These are phyloP conservation scores for Tholera decimalis DNA, from an alignment of 2,888 invertebrate species.

Conservation along the genomic window DNA sequence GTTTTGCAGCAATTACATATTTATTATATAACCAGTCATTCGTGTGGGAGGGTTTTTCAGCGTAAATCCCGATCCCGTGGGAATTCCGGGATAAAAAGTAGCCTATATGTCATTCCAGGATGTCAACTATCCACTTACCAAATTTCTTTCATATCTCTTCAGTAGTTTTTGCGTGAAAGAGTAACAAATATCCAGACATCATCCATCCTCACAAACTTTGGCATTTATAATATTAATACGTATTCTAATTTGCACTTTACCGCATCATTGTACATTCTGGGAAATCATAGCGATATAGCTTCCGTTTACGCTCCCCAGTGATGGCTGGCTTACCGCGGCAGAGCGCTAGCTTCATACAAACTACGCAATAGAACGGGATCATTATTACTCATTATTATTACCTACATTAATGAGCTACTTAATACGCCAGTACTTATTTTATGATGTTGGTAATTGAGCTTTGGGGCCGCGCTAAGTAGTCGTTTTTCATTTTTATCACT, in stretches of 20 bases:
- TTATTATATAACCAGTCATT: neutral
- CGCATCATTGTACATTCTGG: constrained; percentile 34
- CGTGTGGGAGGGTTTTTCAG: too few relatives aligned
- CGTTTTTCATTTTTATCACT: constrained; percentile 19
- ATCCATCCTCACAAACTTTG: too few relatives aligned
- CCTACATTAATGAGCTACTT: constrained; percentile 33
- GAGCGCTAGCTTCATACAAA: constrained; percentile 14
- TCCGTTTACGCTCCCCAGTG: constrained; percentile 16
- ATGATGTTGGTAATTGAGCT: constrained; percentile 22
- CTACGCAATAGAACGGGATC: constrained; percentile 29
- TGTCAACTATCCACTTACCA: too few relatives aligned
- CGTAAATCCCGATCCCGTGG: too few relatives aligned
- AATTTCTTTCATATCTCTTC: too few relatives aligned
- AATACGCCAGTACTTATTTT: constrained; percentile 33
- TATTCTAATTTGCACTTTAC: constrained; percentile 16
- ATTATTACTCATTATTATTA: constrained; percentile 52
- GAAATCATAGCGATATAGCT: constrained; percentile 33
- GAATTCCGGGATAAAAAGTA: too few relatives aligned
- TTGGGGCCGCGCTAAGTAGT: neutral
- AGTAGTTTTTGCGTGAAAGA: too few relatives aligned
- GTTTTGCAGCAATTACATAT: too few relatives aligned
- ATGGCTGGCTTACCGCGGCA: constrained; percentile 16
- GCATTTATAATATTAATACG: too few relatives aligned
- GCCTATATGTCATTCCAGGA: too few relatives aligned
- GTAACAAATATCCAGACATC: too few relatives aligned